These are phyloP conservation scores for Oligia fasciuncula DNA, from an alignment of 2,888 invertebrate species.

Conservation along the genomic window DNA sequence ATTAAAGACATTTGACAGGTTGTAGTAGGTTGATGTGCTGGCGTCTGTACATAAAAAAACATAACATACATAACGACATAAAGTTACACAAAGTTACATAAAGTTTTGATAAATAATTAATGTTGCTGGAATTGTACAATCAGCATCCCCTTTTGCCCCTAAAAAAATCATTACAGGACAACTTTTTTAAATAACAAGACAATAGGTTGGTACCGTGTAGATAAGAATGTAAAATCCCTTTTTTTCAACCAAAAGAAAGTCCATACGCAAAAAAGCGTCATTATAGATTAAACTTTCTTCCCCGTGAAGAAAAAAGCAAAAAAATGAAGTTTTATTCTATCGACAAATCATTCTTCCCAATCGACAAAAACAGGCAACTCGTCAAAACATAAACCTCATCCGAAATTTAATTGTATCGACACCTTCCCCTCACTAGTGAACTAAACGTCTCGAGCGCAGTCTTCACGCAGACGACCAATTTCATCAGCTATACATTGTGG, in stretches of 20 bases:
- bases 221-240: background rate
- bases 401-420: conserved; percentile 53
- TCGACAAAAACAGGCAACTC: background rate
- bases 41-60: no score
- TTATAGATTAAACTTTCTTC: background rate
- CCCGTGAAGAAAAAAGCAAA: background rate
- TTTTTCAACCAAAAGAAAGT: background rate
- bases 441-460: conserved; percentile 68
- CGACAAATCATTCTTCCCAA: background rate
- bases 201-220: background rate
- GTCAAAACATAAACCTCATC: background rate
- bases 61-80: no score
- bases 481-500: conserved; percentile 68
- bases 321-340: background rate
- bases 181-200: background rate
- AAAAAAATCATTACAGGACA: background rate
- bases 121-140: conserved; percentile 1
- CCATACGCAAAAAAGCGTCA: background rate
- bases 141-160: background rate
- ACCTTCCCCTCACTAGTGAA: conserved; percentile 71
- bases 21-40: no score
- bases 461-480: conserved; percentile 72
- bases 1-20: no score
- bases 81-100: no score
- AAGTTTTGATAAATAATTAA: conserved; percentile 4